phyloP scores from a whole-genome alignment of 2,113 vertebrate genomes.

The Martes martes region DNA sequence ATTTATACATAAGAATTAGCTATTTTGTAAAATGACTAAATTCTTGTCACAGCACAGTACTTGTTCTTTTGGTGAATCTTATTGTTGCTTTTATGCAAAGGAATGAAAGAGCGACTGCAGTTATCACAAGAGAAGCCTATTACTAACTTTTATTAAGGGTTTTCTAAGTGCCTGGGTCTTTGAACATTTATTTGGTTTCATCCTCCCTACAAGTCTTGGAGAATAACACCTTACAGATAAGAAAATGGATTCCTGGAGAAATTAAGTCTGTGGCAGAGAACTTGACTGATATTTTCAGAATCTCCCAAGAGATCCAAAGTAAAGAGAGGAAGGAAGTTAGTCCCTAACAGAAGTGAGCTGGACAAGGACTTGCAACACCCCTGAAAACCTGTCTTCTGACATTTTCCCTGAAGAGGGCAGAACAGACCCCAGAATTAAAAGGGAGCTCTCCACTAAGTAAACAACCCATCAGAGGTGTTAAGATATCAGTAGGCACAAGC shows the following conservation, averaged over 20 bases:
- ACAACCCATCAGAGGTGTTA: neutral
- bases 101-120: neutral
- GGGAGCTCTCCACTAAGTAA: neutral
- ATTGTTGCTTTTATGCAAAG: neutral
- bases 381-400: neutral
- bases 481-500: neutral
- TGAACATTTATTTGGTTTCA: neutral
- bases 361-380: neutral
- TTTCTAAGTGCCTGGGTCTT: neutral
- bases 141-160: neutral
- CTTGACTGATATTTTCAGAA: neutral
- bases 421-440: neutral
- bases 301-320: neutral
- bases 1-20: conserved; percentile 42
- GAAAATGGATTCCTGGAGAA: neutral
- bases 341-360: neutral
- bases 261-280: neutral
- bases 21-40: conserved; percentile 42
- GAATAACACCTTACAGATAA: neutral
- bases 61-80: conserved; percentile 48
- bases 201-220: neutral
- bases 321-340: neutral
- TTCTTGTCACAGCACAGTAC: neutral
- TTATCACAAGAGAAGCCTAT: neutral
- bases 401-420: neutral